Percentiles rank a stretch among this genome's conserved stretches.
Evolutionary conservation across 2,797 vertebrate genomes (phyloP).

Genomic region (Parauchenoglanis ngamensis): DNA sequence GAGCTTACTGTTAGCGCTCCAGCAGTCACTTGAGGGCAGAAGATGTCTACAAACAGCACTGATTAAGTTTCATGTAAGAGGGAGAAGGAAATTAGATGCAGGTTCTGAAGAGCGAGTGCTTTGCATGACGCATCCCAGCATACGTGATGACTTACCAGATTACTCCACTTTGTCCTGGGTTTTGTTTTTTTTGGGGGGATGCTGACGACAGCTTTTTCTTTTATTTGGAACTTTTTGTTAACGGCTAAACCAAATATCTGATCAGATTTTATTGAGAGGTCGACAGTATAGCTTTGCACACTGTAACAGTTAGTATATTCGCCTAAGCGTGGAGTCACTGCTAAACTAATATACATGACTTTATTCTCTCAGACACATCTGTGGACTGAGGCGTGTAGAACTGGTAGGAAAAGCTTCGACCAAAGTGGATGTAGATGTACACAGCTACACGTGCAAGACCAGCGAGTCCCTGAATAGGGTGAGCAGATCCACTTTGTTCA

Average conservation of each 20-base stretch:
- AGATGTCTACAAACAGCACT: conserved; percentile 18
- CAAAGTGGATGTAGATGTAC: conserved; percentile 22
- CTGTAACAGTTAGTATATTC: conserved; percentile 9
- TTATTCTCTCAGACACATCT: background rate
- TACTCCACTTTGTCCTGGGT: background rate
- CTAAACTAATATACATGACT: conserved; percentile 10
- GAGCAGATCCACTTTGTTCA: conserved; percentile 21
- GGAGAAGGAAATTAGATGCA: background rate
- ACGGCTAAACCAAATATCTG: conserved; percentile 28
- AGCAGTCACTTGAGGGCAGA: conserved; percentile 19
- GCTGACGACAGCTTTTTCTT: background rate
- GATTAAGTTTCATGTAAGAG: background rate
- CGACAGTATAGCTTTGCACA: conserved; percentile 4
- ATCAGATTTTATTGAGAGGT: background rate
- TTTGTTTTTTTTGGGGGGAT: background rate
- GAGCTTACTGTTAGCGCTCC: conserved; percentile 15
- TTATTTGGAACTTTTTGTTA: background rate
- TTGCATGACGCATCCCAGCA: background rate
- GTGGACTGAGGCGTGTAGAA: conserved; percentile 5
- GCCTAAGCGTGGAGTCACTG: conserved; percentile 13
- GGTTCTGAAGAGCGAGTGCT: no score
- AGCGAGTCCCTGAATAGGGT: background rate
- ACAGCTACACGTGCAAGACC: background rate
- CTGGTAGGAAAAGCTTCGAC: conserved; percentile 16
- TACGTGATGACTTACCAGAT: background rate